Evolutionary conservation across 2,888 invertebrate species (phyloP), one percentile per base, ranked within the genome.

Genomic region (Acronicta psi): DNA sequence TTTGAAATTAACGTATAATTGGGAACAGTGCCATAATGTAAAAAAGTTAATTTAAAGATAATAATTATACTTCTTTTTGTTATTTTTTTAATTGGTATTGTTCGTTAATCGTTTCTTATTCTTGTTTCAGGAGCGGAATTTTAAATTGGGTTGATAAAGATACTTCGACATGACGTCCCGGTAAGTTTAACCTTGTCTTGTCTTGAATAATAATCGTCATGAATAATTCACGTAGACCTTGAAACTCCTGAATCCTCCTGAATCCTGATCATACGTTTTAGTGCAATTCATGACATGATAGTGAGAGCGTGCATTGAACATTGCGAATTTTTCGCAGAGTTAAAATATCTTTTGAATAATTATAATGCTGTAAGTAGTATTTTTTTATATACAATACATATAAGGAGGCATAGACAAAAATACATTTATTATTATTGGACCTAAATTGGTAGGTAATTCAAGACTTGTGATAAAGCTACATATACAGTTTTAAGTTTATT

Each of bases 91-190:
- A 1, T 29, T 10, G 45, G 8, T 31, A 43, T 44, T 40, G 20
- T n/a, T n/a, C n/a, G n/a, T n/a, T n/a, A 61, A 31, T 17, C 46
- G 51, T 49, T 25, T 37, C 61, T 62, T 43, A 29, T 53, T 10
- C 69, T 88, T 86, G 79, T 91, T 89, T 59, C 86, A 90, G 90
- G 81, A 71, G 56, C 65, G 69, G 69, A 62, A 65, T 58, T 69
- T 69, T 63, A 76, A 76, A 65, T 72, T 79, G 69, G 80, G 67
- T 60, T 73, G 72, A 79, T 73, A 59, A 59, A 64, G 52, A 69
- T 50, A 50, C 50, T 50, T 50, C 78, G 77, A 47, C 59, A 91
- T 91, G 91, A 91, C 91, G 65, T 90, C 91, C 34, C 83, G 91
- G 91, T 91, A 71, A 88, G 90, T 83, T n/a, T 57, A 16, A 17